Base-by-base conservation (phyloP, 2,113 vertebrate species). In the Pedionomus torquatus region DNA sequence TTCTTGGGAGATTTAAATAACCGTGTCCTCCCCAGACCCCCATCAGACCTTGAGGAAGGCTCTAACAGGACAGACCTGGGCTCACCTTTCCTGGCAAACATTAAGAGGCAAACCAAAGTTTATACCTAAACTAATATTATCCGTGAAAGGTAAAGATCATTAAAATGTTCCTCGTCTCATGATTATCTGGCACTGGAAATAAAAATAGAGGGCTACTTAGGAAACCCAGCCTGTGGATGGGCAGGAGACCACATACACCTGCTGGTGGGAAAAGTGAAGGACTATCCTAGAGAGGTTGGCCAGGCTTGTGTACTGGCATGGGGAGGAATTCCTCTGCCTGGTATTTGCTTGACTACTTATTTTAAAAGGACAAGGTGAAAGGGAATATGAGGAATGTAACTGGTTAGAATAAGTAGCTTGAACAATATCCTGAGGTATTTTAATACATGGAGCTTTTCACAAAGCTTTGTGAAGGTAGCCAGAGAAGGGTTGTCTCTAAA, bases 21-120 rank as follows among this genome's bases (percentile, higher is more conserved):
- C 23, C 0, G 0, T 55, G 60, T 4, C 10, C 19, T 24, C 7
- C 26, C 26, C 66, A 71, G 3, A 9, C 4, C 15, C 65, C 57
- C 31, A 10, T 23, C 20, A 39, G 37, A 49, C 26, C 46, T 57
- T 8, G 3, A 43, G 37, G 78, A 75, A 71, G 2, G 18, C 25
- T 76, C n/a, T 8, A 24, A 52, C 13, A 52, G 13, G 23, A 23
- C 51, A 66, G 9, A 21, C 18, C 19, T 31, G 41, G 49, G 18
- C 41, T 92, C 43, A 21, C 44, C 13, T 41, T 25, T 24, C 30
- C 31, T 48, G 87, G 65, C 9, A 54, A 90, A 39, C 8, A 17
- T 30, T 60, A 68, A 78, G 26, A 64, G n/a, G 19, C 23, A 81
- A 82, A 84, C 1, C 26, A 51, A 51, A 51, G 25, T 11, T 84